Conservation (phyloP, 2,113 vertebrate species). For the Clarias macrocephalus region DNA sequence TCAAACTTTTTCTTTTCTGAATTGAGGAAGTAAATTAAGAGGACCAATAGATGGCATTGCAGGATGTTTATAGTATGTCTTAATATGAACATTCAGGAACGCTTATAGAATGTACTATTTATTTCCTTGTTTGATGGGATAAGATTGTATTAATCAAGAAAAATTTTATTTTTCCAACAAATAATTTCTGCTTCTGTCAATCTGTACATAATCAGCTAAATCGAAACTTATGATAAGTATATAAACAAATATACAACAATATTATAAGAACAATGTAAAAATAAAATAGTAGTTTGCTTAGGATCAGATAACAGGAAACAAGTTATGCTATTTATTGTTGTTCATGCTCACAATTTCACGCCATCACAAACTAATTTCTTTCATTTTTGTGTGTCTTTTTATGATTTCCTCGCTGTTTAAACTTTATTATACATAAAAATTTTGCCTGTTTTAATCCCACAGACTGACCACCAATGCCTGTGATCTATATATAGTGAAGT, state of each 20-base stretch:
- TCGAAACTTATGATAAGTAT: neutral
- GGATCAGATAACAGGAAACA: neutral
- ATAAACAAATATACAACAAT: neutral
- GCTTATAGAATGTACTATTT: neutral
- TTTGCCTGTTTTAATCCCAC: neutral
- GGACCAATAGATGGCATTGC: constrained; percentile 17
- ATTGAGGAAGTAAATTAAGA: neutral
- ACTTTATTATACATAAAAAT: neutral
- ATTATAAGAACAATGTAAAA: neutral
- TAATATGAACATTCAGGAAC: neutral
- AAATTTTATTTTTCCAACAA: constrained; percentile 18
- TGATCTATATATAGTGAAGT: neutral
- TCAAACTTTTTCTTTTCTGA: constrained; percentile 36
- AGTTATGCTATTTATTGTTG: too few species aligned
- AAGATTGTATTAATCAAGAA: neutral
- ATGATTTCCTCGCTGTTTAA: neutral
- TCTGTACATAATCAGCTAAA: constrained; percentile 6
- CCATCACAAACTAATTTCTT: neutral
- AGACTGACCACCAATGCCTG: neutral
- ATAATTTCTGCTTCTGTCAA: neutral
- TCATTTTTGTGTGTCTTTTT: neutral
- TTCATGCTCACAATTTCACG: neutral
- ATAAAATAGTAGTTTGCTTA: neutral
- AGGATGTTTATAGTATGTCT: constrained; percentile 2
- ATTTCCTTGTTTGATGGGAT: neutral